phyloP scores from a whole-genome alignment of 2,797 vertebrate species.

The Takifugu ocellatus region DNA sequence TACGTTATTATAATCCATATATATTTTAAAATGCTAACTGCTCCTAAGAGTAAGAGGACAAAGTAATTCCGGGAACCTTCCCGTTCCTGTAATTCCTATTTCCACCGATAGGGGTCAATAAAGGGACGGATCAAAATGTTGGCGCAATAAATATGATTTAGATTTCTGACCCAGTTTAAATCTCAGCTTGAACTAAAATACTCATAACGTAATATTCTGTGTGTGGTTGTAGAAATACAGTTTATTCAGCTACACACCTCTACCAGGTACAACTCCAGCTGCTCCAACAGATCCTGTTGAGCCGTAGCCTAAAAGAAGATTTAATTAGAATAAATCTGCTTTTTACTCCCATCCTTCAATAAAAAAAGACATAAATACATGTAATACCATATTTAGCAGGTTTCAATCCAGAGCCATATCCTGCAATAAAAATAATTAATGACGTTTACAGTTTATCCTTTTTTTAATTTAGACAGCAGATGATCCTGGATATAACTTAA shows the following conservation, averaged over 20 bases:
- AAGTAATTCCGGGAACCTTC: background rate
- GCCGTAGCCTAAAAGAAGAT: constrained; percentile 39
- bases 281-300: constrained; percentile 36
- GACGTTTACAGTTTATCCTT: too few species aligned
- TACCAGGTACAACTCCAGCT: constrained; percentile 50
- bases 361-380: background rate
- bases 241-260: background rate
- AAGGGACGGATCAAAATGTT: constrained; percentile 1
- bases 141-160: background rate
- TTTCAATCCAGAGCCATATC: constrained; percentile 69
- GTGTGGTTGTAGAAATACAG: too few species aligned
- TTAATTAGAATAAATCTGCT: constrained; percentile 2
- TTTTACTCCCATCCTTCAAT: background rate
- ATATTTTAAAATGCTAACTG: too few species aligned
- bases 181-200: background rate
- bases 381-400: constrained; percentile 70
- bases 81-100: constrained; percentile 8
- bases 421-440: constrained; percentile 29
- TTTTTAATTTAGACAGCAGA: background rate
- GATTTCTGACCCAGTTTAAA: background rate
- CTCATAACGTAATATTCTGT: too few species aligned
- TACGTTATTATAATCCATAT: background rate
- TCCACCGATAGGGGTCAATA: constrained; percentile 25
- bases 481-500: background rate
- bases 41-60: background rate